Evolutionary conservation across 2,113 vertebrate genomes (phyloP), one percentile per base, ranked within the genome.

Genomic region (Pao palembangensis): DNA sequence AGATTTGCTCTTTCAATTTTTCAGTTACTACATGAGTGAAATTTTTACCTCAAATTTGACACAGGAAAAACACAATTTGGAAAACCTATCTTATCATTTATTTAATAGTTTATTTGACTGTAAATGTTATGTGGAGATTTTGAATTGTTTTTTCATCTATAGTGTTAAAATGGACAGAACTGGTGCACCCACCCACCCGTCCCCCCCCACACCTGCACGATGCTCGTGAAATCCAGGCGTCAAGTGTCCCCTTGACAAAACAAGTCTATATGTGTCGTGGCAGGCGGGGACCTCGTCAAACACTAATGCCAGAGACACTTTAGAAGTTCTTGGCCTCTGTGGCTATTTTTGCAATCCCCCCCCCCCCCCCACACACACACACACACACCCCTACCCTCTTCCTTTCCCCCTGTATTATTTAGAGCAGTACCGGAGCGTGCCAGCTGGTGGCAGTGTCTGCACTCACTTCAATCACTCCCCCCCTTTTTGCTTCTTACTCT

Each of bases 381-480:
- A n/a, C n/a, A n/a, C n/a, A n/a, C n/a, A n/a, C 5, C 2, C 23
- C 23, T 25, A n/a, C n/a, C n/a, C n/a, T n/a, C n/a, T n/a, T n/a
- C 5, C 5, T 25, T 25, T 5, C 31, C 31, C 31, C 31, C 8
- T 17, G 54, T 43, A 59, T 47, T 20, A 46, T 21, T n/a, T 56
- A 63, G 58, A 59, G 87, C 80, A 91, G 83, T 92, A 88, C 90
- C 44, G 54, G 75, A 53, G 71, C 49, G 12, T 34, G 62, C 89
- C 91, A 91, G 88, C 69, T 87, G 91, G 89, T 87, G 91, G 91
- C 84, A 88, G 83, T 89, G 86, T 91, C 75, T 82, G 72, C 89
- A 87, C 87, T 90, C 18, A 49, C 89, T 90, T 89, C 86, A 90
- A 91, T 89, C 88, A 88, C 66, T 64, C 67, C 64, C 44, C 44